phyloP scores from a whole-genome alignment of 64 coral and sea anemone genomes.

The Platygyra sinensis region DNA sequence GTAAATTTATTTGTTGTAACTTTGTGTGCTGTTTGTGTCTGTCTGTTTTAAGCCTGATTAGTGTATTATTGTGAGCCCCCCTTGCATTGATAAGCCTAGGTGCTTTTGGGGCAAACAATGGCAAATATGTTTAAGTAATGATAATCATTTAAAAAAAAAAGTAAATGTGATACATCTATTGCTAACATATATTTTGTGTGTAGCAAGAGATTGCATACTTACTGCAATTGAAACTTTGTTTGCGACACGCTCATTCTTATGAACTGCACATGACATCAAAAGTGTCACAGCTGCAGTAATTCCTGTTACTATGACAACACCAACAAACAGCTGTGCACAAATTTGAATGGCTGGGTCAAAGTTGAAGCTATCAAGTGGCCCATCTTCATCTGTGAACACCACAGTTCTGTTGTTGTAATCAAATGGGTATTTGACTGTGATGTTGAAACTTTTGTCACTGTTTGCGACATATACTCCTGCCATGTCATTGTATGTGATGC shows the following conservation, averaged over 20 bases:
- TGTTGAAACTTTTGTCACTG: conserved; percentile 60
- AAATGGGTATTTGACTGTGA: conserved; percentile 81
- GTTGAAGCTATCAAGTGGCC: conserved; percentile 61
- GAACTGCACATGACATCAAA: conserved; percentile 46
- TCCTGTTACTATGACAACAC: conserved; percentile 37
- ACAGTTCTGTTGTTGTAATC: conserved; percentile 75
- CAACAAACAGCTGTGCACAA: conserved; percentile 83
- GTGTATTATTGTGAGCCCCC: too few relatives aligned
- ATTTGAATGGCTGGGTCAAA: conserved; percentile 77
- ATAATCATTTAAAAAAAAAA: too few relatives aligned
- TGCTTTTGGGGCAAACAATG: too few relatives aligned
- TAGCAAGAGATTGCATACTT: conserved; percentile 16
- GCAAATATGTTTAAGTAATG: too few relatives aligned
- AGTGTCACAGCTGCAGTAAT: conserved; percentile 43
- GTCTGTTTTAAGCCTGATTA: too few relatives aligned
- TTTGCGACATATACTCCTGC: conserved; percentile 47
- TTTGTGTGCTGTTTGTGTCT: too few relatives aligned
- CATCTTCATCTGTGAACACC: conserved; percentile 64
- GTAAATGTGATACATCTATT: too few relatives aligned
- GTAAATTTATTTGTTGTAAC: too few relatives aligned
- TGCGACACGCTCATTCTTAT: conserved; percentile 35
- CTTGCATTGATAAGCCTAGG: too few relatives aligned
- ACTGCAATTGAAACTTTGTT: conserved; percentile 64
- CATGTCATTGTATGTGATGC: conserved; percentile 65
- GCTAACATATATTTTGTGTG: too few relatives aligned